phyloP scores from a whole-genome alignment of 2,888 invertebrate genomes.

The Cosmia trapezina region DNA sequence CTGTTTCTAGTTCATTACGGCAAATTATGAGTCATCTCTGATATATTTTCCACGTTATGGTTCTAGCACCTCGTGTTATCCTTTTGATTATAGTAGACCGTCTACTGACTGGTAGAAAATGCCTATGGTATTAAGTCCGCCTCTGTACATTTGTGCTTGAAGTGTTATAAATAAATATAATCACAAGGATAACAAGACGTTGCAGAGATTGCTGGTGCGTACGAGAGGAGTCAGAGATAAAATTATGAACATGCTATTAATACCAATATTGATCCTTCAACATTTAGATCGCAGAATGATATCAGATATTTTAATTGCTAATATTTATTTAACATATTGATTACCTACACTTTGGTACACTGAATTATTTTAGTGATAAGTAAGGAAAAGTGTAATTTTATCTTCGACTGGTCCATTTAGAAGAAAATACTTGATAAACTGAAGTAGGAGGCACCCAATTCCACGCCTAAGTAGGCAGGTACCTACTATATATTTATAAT shows the following conservation, averaged over 20 bases:
- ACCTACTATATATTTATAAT: too few species aligned
- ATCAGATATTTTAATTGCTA: conserved; percentile 6
- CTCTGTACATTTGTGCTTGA: too few species aligned
- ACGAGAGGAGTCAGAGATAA: conserved; percentile 1
- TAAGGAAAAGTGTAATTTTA: conserved; percentile 14
- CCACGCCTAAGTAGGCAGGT: not conserved
- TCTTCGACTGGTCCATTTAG: too few species aligned
- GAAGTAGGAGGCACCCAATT: not conserved
- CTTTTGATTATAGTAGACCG: too few species aligned
- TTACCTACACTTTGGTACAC: too few species aligned
- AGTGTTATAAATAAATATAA: too few species aligned
- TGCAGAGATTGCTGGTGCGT: not conserved
- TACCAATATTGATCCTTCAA: conserved; percentile 1
- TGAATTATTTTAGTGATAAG: not conserved
- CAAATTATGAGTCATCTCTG: not conserved
- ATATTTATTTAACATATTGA: too few species aligned
- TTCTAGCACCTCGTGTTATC: too few species aligned
- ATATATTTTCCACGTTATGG: too few species aligned
- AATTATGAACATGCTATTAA: not conserved
- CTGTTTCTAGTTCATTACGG: not conserved
- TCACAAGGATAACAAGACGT: not conserved
- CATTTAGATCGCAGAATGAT: conserved; percentile 14
- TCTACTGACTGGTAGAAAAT: too few species aligned
- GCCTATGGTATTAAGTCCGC: too few species aligned
- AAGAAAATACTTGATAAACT: too few species aligned